Evolutionary conservation across 2,113 vertebrate species (phyloP), one percentile per base, ranked within the genome.

Genomic region (Origma solitaria): DNA sequence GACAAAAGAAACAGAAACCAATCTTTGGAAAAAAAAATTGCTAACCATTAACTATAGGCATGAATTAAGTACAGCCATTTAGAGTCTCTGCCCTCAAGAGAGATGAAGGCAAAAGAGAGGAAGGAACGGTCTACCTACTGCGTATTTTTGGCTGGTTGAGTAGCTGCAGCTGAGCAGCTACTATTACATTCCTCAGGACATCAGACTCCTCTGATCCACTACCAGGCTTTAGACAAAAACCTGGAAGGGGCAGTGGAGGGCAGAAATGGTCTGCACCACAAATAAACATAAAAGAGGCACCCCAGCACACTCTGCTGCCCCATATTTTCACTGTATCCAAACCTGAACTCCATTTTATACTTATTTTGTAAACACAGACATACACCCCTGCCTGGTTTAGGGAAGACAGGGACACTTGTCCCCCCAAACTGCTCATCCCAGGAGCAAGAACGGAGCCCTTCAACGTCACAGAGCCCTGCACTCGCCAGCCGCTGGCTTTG

Each of bases 341-440:
- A 44, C 14, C 1, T 5, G 13, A 91, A 23, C 24, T 19, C 13
- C 33, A 53, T 56, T 86, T 60, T 42, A 47, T 16, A 37, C 44
- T 58, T 18, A 22, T 19, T 16, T 27, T 58, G 30, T 21, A 70
- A 86, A 42, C 7, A 78, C 13, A 49, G 33, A 44, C 10, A 22
- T 6, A 10, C 15, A 8, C 3, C 11, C 7, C 7, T 22, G 1
- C 15, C 28, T 35, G 24, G 2, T 30, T 53, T 13, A 49, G 50
- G n/a, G 38, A 44, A 31, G 40, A 51, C 0, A 21, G 2, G 19
- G 64, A 56, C 15, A 30, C 10, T 28, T 1, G 2, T 4, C 1
- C 4, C 6, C 3, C 0, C 27, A 40, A 40, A 7, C 24, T 17
- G 15, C 28, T 24, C 0, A 0, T 7, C 31, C 58, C 51, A 18